Percentiles rank a stretch among this genome's conserved stretches.
These are phyloP conservation scores for Drosophila kanapiae DNA, from an alignment of 1,140 invertebrate genomes.

Conservation along the genomic window DNA sequence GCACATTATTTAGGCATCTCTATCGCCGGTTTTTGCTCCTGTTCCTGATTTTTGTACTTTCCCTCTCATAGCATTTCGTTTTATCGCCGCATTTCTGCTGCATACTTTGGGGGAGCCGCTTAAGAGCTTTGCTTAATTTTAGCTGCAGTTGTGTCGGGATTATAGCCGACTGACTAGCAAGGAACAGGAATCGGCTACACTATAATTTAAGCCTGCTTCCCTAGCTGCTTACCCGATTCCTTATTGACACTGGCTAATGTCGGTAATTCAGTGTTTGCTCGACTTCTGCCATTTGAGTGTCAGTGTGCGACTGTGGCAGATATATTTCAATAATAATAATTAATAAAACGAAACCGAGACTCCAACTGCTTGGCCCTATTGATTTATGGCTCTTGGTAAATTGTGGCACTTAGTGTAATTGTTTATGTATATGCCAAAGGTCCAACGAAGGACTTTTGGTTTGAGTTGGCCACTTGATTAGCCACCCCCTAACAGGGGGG, in stretches of 20 bases:
- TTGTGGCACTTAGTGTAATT: slow-evolving; percentile 78
- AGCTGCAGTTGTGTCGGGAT: slow-evolving; percentile 27
- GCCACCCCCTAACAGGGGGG: slow-evolving; percentile 2
- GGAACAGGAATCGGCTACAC: slow-evolving; percentile 11
- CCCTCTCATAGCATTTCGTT: background rate
- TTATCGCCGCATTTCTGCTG: slow-evolving; percentile 29
- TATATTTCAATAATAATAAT: slow-evolving; percentile 71
- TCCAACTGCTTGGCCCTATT: slow-evolving; percentile 27
- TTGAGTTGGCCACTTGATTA: slow-evolving; percentile 44
- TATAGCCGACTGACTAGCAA: slow-evolving; percentile 15
- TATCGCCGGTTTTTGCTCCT: background rate
- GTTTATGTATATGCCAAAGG: slow-evolving; percentile 56
- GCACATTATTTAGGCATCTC: slow-evolving; percentile 43
- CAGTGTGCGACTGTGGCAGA: slow-evolving; percentile 20
- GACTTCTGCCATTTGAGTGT: slow-evolving; percentile 18
- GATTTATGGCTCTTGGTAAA: slow-evolving; percentile 52
- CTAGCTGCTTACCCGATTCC: slow-evolving; percentile 27
- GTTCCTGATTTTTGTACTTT: background rate
- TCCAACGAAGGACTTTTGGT: slow-evolving; percentile 8
- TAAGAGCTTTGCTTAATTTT: slow-evolving; percentile 51
- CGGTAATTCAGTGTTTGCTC: slow-evolving; percentile 55
- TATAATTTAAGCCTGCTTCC: slow-evolving; percentile 42
- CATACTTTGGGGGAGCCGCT: slow-evolving; percentile 30
- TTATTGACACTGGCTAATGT: slow-evolving; percentile 20
- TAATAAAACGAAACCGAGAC: slow-evolving; percentile 61